Base-by-base conservation (phyloP, 1,140 invertebrate species). In the Nixonia krombeini region DNA sequence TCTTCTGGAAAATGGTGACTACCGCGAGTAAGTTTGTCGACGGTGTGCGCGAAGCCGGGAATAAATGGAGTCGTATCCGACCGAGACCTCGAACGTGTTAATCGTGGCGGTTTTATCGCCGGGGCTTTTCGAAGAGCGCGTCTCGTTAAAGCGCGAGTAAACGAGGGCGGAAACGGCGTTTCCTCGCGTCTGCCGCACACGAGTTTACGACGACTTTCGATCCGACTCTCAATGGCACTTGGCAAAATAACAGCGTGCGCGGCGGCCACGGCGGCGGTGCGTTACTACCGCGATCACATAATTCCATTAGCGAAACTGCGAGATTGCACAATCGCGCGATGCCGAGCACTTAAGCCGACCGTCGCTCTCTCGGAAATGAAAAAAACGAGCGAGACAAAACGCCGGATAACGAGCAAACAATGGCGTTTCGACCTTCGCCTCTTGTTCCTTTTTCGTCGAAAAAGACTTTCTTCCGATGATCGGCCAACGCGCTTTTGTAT, bases 261-360 rank as follows among this genome's bases (percentile, higher is more conserved):
- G 18, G 25, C 3, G n/a, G 40, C 40, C n/a, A n/a, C n/a, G n/a
- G n/a, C n/a, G n/a, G n/a, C n/a, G n/a, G n/a, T n/a, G n/a, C n/a
- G n/a, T n/a, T n/a, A 21, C 15, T 25, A 26, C 40, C 40, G 21
- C 12, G 40, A 42, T 42, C 40, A 25, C 7, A 25, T 42, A 42
- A 42, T 42, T 23, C 40, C 40, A 42, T 42, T 42, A 42, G 40
- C 40, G 40, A 42, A 42, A 42, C 40, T 2, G 10, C 40, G 40
- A 23, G 18, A 42, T 42, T 42, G 40, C 40, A 42, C 40, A 42
- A 42, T 26, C 9, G 18, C 40, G 8, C 35, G 15, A 38, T 13
- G 35, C 35, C 4, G 18, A 25, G 40, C 40, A 42, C 40, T 42
- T 26, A n/a, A 23, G 21, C 40, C 2, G 2, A 3, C 21, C 2